Percentiles rank a stretch among this genome's conserved stretches.
phyloP scores from a whole-genome alignment of 1,140 invertebrate species.

The Aphis gossypii region DNA sequence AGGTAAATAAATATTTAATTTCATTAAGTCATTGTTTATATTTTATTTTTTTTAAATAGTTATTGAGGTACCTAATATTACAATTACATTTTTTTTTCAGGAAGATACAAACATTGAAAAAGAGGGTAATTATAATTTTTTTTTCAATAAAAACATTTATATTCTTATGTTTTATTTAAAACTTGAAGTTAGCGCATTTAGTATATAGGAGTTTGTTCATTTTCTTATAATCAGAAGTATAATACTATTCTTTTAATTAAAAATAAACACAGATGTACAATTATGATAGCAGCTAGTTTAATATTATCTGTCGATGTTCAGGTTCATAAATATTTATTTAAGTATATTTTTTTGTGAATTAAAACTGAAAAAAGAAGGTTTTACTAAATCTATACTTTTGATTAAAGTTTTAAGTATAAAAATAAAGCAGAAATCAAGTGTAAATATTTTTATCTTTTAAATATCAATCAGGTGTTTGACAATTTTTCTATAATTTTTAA shows the following conservation, averaged over 20 bases:
- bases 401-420: background rate
- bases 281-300: background rate
- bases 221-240: background rate
- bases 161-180: background rate
- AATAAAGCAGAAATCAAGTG: background rate
- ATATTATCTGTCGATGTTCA: background rate
- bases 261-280: background rate
- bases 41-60: too few relatives aligned
- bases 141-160: background rate
- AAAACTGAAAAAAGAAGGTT: background rate
- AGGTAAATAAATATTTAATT: slow-evolving; percentile 66
- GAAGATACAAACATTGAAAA: slow-evolving; percentile 60
- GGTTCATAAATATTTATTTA: background rate
- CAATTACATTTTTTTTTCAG: slow-evolving; percentile 58
- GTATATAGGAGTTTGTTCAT: background rate
- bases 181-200: background rate
- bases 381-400: background rate
- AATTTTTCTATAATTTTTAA: background rate
- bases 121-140: slow-evolving; percentile 60
- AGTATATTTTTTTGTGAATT: background rate
- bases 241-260: background rate
- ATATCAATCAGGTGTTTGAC: background rate
- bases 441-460: background rate
- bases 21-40: background rate
- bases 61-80: too few relatives aligned